These are phyloP conservation scores for Syngnathus rostellatus DNA, from an alignment of 2,797 vertebrate species.

Conservation along the genomic window DNA sequence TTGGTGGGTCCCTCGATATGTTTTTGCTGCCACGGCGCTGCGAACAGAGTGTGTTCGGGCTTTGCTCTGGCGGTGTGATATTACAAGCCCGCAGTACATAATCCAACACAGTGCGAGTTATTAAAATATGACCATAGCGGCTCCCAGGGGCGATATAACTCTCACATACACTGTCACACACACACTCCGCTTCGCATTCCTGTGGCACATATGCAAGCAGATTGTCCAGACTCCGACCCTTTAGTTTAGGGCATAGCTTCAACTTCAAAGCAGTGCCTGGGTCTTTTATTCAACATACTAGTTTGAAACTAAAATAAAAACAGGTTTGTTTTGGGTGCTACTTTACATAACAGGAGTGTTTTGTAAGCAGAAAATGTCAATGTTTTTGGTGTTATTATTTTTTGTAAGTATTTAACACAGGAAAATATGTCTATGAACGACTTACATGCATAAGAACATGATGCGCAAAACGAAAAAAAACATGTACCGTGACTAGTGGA, in stretches of 20 bases:
- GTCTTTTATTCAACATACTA: background rate
- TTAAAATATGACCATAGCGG: slow-evolving; percentile 71
- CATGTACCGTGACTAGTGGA: background rate
- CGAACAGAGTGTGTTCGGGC: slow-evolving; percentile 53
- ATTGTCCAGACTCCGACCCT: slow-evolving; percentile 25
- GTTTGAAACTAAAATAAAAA: background rate
- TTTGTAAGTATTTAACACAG: too few relatives aligned
- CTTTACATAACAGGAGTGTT: background rate
- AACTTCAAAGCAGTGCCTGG: background rate
- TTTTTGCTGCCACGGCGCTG: slow-evolving; percentile 38
- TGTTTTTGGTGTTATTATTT: background rate
- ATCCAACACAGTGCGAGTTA: slow-evolving; percentile 65
- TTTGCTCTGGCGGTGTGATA: slow-evolving; percentile 59
- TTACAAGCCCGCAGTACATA: slow-evolving; percentile 69
- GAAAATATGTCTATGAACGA: too few relatives aligned
- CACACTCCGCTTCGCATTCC: slow-evolving; percentile 43
- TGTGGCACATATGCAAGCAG: slow-evolving; percentile 39
- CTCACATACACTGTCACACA: slow-evolving; percentile 41
- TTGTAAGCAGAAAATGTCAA: background rate
- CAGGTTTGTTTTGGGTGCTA: background rate
- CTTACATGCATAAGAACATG: too few relatives aligned
- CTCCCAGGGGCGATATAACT: slow-evolving; percentile 59
- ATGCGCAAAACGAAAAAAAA: background rate
- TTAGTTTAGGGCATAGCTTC: slow-evolving; percentile 14
- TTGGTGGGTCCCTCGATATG: slow-evolving; percentile 56